Base-by-base conservation (phyloP, 2,888 invertebrate species). In the Perithous albicinctus region DNA sequence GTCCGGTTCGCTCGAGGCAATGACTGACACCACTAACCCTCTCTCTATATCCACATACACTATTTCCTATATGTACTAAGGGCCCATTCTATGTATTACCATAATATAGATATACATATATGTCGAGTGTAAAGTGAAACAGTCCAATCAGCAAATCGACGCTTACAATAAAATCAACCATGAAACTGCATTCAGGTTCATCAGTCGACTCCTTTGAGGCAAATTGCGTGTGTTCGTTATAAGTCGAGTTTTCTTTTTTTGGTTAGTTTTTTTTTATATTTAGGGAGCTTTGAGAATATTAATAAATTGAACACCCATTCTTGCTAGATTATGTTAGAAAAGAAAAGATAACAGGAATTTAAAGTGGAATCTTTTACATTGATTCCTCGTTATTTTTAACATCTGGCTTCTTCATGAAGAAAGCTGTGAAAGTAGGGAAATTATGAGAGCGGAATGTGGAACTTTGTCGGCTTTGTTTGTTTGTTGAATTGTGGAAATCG, bases 1-100 rank as follows among this genome's bases (percentile, higher is more conserved):
- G 64, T 82, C 63, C 78, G 48, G 75, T 54, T 70, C 70, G 82
- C 82, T 78, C 74, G 35, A 51, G 78, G 82, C 82, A 78, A 72
- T 78, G 82, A 78, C 75, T 75, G 48, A 78, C 78, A 70, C 78
- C 38, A 74, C 78, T 48, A 56, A 80, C 80, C 70, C 67, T 18
- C 75, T 59, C 38, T 35, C 61, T 59, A 75, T 75, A 59, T n/a
- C 61, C 35, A 54, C 20, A 26, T 48, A 63, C 29, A 41, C 51
- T 67, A 18, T 54, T 12, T n/a, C n/a, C n/a, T n/a, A n/a, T n/a
- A n/a, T n/a, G n/a, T n/a, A n/a, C n/a, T n/a, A n/a, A n/a, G n/a
- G n/a, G n/a, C n/a, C 73, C 26, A 26, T 48, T 23, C n/a, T 35
- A 23, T 15, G 23, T 18, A 35, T 41, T 41, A 2, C 18, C 23